Percentiles rank a stretch among this genome's conserved stretches.
Conservation (phyloP, 2,113 vertebrate genomes). For the Azemiops feae region DNA sequence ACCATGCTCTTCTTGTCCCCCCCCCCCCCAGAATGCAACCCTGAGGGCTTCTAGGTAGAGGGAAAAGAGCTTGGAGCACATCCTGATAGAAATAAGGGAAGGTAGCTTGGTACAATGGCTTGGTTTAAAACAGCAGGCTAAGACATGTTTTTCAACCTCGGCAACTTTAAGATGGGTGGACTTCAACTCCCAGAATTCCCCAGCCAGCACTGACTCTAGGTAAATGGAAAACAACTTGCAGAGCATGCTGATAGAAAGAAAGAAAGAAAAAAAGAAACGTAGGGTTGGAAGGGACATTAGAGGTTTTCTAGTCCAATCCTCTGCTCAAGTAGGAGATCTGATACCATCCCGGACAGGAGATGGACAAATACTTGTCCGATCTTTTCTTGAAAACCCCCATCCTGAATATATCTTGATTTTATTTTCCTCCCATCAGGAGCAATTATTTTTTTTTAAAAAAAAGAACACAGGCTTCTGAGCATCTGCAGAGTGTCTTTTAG, state of each 20-base stretch:
- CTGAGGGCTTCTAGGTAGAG: background rate
- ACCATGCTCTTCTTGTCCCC: background rate
- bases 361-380: background rate
- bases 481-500: background rate
- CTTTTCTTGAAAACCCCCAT: background rate
- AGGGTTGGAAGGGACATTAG: background rate
- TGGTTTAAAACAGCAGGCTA: background rate
- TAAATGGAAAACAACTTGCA: background rate
- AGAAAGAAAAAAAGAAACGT: no score
- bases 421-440: background rate
- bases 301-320: background rate
- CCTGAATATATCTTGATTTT: background rate
- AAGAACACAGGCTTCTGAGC: background rate
- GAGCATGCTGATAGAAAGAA: background rate
- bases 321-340: background rate
- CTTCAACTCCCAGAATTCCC: background rate
- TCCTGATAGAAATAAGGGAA: background rate
- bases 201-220: background rate
- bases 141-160: background rate
- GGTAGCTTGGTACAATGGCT: background rate
- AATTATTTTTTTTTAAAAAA: background rate
- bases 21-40: background rate
- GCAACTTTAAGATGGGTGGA: background rate
- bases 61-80: background rate
- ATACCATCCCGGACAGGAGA: background rate